Percentiles rank a stretch among this genome's conserved stretches.
These are phyloP conservation scores for Sminthurides aquaticus DNA, from an alignment of 2,888 invertebrate species.

Conservation along the genomic window DNA sequence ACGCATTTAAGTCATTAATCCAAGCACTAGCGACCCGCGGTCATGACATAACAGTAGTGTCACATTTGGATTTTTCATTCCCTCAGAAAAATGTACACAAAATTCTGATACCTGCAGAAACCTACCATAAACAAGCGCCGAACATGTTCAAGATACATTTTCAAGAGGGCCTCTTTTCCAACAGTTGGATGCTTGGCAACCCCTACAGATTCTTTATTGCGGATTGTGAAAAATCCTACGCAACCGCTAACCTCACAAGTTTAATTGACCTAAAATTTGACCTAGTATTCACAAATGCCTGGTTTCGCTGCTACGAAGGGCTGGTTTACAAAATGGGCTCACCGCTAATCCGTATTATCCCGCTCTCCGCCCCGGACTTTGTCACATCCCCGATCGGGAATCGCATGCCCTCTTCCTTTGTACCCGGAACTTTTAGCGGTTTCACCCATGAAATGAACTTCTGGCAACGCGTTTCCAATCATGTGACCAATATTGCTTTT, in stretches of 20 bases:
- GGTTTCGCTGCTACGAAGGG: conserved; percentile 49
- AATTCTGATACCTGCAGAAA: too few species aligned
- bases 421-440: not conserved
- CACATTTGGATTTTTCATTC: conserved; percentile 48
- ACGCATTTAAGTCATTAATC: conserved; percentile 46
- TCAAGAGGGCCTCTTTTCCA: too few species aligned
- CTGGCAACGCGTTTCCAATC: conserved; percentile 2
- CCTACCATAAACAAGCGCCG: too few species aligned
- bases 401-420: conserved; percentile 5
- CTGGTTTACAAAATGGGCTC: conserved; percentile 51
- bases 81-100: too few species aligned
- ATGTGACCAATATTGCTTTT: not conserved
- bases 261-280: conserved; percentile 36
- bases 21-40: conserved; percentile 51
- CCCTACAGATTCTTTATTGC: conserved; percentile 12
- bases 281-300: conserved; percentile 44
- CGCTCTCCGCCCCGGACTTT: conserved; percentile 11
- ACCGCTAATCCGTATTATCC: conserved; percentile 35
- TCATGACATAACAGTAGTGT: conserved; percentile 53
- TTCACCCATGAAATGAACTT: conserved; percentile 13
- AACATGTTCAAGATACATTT: too few species aligned
- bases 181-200: not conserved
- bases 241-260: conserved; percentile 15
- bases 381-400: not conserved
- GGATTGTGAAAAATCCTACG: conserved; percentile 19